Evolutionary conservation across 2,888 invertebrate species (phyloP).

Genomic region (Plebejus anna): DNA sequence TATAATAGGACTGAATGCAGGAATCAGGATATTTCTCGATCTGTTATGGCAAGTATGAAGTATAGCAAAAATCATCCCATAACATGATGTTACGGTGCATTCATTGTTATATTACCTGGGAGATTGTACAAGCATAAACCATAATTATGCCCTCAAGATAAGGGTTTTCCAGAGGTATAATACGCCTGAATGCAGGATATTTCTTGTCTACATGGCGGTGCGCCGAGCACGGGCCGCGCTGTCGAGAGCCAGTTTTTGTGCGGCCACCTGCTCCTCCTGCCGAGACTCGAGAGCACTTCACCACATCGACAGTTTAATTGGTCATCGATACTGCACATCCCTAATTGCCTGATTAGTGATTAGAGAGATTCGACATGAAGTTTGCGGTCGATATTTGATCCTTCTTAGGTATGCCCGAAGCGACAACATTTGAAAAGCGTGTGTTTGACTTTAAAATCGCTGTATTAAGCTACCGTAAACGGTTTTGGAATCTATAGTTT

Average conservation of each 20-base stretch:
- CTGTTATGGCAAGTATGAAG: background rate
- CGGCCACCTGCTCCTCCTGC: conserved; percentile 11
- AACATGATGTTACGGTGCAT: background rate
- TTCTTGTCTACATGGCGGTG: background rate
- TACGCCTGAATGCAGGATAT: background rate
- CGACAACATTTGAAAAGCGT: too few relatives aligned
- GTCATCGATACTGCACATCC: conserved; percentile 9
- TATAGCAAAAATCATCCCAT: background rate
- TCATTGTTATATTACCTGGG: background rate
- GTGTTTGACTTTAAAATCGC: too few relatives aligned
- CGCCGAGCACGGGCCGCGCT: background rate
- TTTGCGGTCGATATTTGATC: background rate
- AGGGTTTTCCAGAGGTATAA: background rate
- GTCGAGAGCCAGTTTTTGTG: conserved; percentile 30
- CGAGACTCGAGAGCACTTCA: conserved; percentile 4
- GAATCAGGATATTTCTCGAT: background rate
- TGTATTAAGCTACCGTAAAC: too few relatives aligned
- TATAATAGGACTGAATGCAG: background rate
- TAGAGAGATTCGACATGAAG: background rate
- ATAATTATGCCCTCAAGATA: background rate
- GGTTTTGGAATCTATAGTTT: too few relatives aligned
- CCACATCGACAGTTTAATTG: conserved; percentile 4
- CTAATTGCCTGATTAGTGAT: conserved; percentile 11
- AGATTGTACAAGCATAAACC: background rate
- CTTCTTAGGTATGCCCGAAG: background rate